These are phyloP conservation scores for Drosophila bipectinata DNA, from an alignment of 1,140 invertebrate species.

Conservation along the genomic window DNA sequence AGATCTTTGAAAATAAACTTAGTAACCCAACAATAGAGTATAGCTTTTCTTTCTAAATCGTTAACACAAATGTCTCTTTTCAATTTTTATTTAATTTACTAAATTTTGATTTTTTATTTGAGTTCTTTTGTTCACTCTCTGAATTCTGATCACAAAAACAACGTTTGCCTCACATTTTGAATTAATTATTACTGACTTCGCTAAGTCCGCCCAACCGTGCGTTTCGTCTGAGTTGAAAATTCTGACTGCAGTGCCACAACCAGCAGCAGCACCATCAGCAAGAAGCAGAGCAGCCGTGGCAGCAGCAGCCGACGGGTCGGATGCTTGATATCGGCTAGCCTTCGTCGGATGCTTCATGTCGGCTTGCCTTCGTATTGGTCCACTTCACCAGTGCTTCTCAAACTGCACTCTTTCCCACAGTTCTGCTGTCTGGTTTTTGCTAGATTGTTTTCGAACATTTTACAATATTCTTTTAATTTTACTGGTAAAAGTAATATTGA, in stretches of 20 bases:
- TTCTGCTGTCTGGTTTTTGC: not conserved
- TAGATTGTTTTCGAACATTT: not conserved
- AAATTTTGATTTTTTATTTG: not conserved
- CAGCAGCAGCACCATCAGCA: slow-evolving; percentile 20
- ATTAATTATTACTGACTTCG: slow-evolving; percentile 15
- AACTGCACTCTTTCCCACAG: slow-evolving; percentile 31
- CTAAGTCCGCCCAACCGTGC: slow-evolving; percentile 59
- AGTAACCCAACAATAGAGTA: not conserved
- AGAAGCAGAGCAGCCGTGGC: slow-evolving; percentile 14
- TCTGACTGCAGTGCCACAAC: slow-evolving; percentile 60
- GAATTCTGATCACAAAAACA: slow-evolving; percentile 9
- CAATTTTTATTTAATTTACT: not conserved
- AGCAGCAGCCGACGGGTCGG: slow-evolving; percentile 28
- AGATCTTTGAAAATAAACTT: slow-evolving; percentile 19
- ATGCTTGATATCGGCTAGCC: not conserved
- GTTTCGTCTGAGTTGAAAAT: slow-evolving; percentile 63
- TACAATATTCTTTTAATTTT: too few relatives aligned
- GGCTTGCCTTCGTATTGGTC: slow-evolving; percentile 52
- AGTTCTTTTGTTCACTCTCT: slow-evolving; percentile 1
- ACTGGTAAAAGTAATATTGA: too few relatives aligned
- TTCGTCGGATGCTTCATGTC: slow-evolving; percentile 17
- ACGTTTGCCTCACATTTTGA: slow-evolving; percentile 29
- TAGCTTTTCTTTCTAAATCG: not conserved
- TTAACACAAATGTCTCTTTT: not conserved
- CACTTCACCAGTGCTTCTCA: slow-evolving; percentile 8